phyloP scores from a whole-genome alignment of 1,140 invertebrate species.

The Trachymyrmex cornetzi region DNA sequence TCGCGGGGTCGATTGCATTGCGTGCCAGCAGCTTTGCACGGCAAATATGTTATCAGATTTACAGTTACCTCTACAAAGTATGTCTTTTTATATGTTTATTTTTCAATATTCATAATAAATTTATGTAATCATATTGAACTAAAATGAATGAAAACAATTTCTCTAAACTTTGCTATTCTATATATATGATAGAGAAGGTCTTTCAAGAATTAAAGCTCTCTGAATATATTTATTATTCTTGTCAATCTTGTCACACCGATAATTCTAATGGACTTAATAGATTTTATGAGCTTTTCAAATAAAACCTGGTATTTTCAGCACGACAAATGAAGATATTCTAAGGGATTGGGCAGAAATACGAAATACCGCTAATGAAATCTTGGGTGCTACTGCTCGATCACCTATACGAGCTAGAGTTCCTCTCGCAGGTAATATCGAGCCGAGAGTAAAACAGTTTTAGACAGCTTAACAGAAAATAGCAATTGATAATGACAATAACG shows the following conservation, averaged over 20 bases:
- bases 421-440: slow-evolving; percentile 89
- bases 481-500: neutral
- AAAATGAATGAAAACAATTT: neutral
- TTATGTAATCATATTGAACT: slow-evolving; percentile 1
- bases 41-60: slow-evolving; percentile 96
- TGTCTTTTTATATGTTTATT: slow-evolving; percentile 42
- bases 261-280: neutral
- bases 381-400: slow-evolving; percentile 87
- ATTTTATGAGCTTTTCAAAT: neutral
- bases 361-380: slow-evolving; percentile 91
- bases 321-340: slow-evolving; percentile 95
- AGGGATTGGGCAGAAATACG: slow-evolving; percentile 97
- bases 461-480: neutral
- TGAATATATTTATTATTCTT: neutral
- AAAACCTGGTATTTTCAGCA: slow-evolving; percentile 84
- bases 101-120: slow-evolving; percentile 7
- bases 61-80: slow-evolving; percentile 95
- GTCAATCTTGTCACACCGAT: neutral
- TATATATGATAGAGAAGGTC: too few relatives aligned
- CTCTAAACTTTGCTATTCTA: neutral
- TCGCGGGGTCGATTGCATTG: slow-evolving; percentile 95
- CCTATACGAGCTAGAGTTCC: slow-evolving; percentile 89
- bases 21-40: slow-evolving; percentile 96
- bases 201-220: neutral
- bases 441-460: neutral